Evolutionary conservation across 2,113 vertebrate species (phyloP).

Genomic region (Myxocyprinus asiaticus): DNA sequence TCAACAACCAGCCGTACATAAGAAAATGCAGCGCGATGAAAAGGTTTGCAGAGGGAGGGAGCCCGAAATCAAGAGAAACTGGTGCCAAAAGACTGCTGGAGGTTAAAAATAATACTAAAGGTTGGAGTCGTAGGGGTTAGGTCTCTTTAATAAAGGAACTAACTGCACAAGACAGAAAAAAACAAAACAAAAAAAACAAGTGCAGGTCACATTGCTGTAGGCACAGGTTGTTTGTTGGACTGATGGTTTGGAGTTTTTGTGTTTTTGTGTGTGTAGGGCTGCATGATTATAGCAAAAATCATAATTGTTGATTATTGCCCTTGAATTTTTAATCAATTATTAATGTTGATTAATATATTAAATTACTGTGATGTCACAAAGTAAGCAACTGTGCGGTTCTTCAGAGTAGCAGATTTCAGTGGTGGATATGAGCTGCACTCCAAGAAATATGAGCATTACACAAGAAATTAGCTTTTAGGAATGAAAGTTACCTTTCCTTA

Average conservation of each 20-base stretch:
- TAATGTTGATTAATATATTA: too few relatives aligned
- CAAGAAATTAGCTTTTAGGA: too few relatives aligned
- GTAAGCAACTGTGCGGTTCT: too few relatives aligned
- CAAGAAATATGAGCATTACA: too few relatives aligned
- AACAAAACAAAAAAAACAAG: slow-evolving; percentile 51
- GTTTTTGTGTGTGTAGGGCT: slow-evolving; percentile 62
- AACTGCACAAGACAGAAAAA: slow-evolving; percentile 63
- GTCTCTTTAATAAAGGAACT: slow-evolving; percentile 74
- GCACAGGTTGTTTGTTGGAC: slow-evolving; percentile 63
- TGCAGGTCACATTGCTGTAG: slow-evolving; percentile 69
- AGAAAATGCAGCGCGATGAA: slow-evolving; percentile 67
- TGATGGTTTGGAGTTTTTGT: slow-evolving; percentile 52
- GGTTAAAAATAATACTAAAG: slow-evolving; percentile 77
- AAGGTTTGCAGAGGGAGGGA: slow-evolving; percentile 65
- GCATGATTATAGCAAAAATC: slow-evolving; percentile 25
- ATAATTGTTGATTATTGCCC: too few relatives aligned
- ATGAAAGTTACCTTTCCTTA: too few relatives aligned
- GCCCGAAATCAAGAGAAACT: slow-evolving; percentile 73
- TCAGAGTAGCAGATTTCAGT: too few relatives aligned
- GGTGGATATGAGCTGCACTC: too few relatives aligned
- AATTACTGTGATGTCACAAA: too few relatives aligned
- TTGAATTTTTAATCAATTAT: too few relatives aligned
- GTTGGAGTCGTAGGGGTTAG: slow-evolving; percentile 67
- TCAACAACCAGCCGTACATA: slow-evolving; percentile 63
- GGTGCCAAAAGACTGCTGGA: slow-evolving; percentile 79